Base-by-base conservation (phyloP, 2,888 invertebrate genomes). In the Trachelus iudaicus region DNA sequence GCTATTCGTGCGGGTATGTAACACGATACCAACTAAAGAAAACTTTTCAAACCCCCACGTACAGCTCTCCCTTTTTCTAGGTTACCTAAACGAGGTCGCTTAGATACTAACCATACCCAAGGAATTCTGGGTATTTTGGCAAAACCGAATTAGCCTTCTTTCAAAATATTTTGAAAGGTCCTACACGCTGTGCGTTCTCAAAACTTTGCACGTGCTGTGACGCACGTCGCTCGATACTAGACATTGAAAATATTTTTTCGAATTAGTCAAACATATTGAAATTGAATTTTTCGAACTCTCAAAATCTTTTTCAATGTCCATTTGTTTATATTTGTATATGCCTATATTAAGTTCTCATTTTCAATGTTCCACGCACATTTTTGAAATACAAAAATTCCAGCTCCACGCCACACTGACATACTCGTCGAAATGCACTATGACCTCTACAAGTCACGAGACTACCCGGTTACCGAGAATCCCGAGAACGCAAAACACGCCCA, bases 1-100 rank as follows among this genome's bases (percentile, higher is more conserved):
- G 34, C 15, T 73, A 71, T 76, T 68, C 31, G 68, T 75, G 37
- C 40, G 74, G 77, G n/a, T 35, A 9, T 35, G 77, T 73, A 77
- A 77, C 34, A 73, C 69, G 74, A 77, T 31, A 77, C 68, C 73
- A 74, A 77, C 77, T 30, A 3, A 56, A 68, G 73, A 73, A 76
- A 76, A 73, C 73, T 76, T 12, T 56, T 23, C 40, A 15, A 56
- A 56, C 23, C 40, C 40, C 40, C 40, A 9, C 23, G 23, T 56
- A 56, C 23, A 56, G 40, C 40, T 2, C 40, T 9, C 23, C 40
- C 23, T 56, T 23, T 56, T 56, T 56, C 40, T 56, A 23, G 40
- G 23, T 23, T 56, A 23, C 23, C 9, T 23, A 56, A 6, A 56
- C 40, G 23, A 23, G 40, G 23, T 23, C 40, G 40, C 40, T 56